Evolutionary conservation across 1,140 invertebrate genomes (phyloP).

Genomic region (Phenacoccus solenopsis): DNA sequence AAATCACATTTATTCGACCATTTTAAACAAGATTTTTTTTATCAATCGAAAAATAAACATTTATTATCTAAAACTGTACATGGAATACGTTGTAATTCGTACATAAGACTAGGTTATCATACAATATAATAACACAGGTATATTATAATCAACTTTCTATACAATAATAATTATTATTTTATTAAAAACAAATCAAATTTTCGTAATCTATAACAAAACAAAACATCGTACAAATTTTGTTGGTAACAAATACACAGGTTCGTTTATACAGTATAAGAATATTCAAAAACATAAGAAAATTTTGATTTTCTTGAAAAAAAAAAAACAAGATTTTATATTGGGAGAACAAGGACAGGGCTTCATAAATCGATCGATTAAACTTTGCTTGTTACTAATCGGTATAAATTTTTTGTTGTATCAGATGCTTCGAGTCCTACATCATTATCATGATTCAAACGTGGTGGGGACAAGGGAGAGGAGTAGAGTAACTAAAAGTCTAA

Average conservation of each 20-base stretch:
- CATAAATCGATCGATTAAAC: too few relatives aligned
- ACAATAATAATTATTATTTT: not conserved
- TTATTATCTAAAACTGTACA: constrained; percentile 3
- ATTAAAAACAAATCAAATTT: not conserved
- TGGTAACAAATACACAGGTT: not conserved
- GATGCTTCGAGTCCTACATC: too few relatives aligned
- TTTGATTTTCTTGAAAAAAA: too few relatives aligned
- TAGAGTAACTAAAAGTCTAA: too few relatives aligned
- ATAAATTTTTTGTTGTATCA: too few relatives aligned
- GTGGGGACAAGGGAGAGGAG: too few relatives aligned
- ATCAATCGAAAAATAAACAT: not conserved
- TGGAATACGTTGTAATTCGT: not conserved
- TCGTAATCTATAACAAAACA: not conserved
- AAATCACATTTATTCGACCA: too few relatives aligned
- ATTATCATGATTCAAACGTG: too few relatives aligned
- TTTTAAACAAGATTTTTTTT: not conserved
- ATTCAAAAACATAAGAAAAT: not conserved
- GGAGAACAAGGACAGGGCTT: too few relatives aligned
- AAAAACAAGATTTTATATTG: too few relatives aligned
- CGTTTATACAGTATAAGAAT: not conserved
- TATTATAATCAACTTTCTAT: not conserved
- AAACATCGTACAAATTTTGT: not conserved
- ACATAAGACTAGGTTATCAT: not conserved
- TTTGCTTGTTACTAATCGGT: too few relatives aligned
- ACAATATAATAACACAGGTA: not conserved